These are phyloP conservation scores for Nesogale talazaci DNA, from an alignment of 2,113 vertebrate species.

Conservation along the genomic window DNA sequence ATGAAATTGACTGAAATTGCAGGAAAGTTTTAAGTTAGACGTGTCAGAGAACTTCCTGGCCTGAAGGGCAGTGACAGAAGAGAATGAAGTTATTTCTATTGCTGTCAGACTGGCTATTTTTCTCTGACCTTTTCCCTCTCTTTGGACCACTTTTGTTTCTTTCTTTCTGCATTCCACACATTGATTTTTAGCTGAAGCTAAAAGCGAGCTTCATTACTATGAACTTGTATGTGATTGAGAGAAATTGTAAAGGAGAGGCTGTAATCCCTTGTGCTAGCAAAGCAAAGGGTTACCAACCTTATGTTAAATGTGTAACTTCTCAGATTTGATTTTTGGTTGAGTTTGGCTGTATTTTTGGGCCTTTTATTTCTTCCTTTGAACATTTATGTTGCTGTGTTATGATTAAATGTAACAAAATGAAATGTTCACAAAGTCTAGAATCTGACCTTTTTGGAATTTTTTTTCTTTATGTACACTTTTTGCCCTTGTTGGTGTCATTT, in stretches of 20 bases:
- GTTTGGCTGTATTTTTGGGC: conserved; percentile 77
- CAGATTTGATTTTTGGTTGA: conserved; percentile 67
- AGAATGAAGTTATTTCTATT: conserved; percentile 20
- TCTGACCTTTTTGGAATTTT: conserved; percentile 63
- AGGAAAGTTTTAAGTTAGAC: conserved; percentile 16
- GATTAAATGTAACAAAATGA: conserved; percentile 81
- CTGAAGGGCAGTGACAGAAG: neutral
- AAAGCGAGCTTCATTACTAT: conserved; percentile 58
- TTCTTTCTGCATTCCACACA: conserved; percentile 60
- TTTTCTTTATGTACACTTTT: conserved; percentile 63
- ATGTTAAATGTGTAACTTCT: conserved; percentile 82
- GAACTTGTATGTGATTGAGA: conserved; percentile 64
- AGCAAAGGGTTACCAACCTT: conserved; percentile 75
- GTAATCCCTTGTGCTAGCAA: neutral
- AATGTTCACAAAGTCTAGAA: conserved; percentile 74
- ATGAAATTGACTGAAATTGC: conserved; percentile 10
- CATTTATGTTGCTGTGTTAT: conserved; percentile 81
- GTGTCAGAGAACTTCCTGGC: conserved; percentile 36
- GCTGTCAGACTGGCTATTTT: neutral
- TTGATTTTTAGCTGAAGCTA: conserved; percentile 55
- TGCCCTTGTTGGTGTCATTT: conserved; percentile 45
- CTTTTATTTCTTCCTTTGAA: conserved; percentile 80
- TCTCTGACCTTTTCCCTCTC: conserved; percentile 52
- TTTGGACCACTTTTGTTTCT: conserved; percentile 44
- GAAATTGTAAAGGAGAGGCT: conserved; percentile 42